Evolutionary conservation across 2,113 vertebrate species (phyloP).

Genomic region (Cottus gobio): DNA sequence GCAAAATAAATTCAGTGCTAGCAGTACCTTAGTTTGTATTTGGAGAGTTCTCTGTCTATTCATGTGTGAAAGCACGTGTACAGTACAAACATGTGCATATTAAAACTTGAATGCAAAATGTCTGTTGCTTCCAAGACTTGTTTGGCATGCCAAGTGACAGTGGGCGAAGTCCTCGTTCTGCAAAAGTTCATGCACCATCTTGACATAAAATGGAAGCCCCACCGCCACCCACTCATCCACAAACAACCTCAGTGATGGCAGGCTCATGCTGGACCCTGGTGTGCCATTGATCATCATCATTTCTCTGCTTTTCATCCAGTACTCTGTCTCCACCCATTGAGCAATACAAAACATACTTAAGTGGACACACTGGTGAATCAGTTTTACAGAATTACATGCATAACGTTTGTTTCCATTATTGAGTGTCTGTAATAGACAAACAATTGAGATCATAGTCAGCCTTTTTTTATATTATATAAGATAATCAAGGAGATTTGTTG

Average conservation of each 20-base stretch:
- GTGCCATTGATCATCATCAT: slow-evolving; percentile 25
- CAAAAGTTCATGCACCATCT: slow-evolving; percentile 21
- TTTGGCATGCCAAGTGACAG: slow-evolving; percentile 16
- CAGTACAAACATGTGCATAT: not conserved
- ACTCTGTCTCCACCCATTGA: not conserved
- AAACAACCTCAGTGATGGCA: slow-evolving; percentile 23
- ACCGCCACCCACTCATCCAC: slow-evolving; percentile 9
- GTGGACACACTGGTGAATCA: not conserved
- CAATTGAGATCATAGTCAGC: not conserved
- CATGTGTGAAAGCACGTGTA: slow-evolving; percentile 6
- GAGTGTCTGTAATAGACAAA: not conserved
- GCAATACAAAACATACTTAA: not conserved
- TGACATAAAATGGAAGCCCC: slow-evolving; percentile 15
- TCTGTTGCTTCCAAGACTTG: slow-evolving; percentile 6
- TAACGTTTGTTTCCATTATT: not conserved
- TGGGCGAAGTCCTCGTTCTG: slow-evolving; percentile 3
- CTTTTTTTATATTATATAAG: not conserved
- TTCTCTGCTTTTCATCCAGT: slow-evolving; percentile 8
- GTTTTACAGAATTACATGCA: slow-evolving; percentile 3
- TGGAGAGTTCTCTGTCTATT: not conserved
- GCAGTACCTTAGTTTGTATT: not conserved
- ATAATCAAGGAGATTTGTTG: slow-evolving; percentile 2
- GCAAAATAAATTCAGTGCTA: not conserved
- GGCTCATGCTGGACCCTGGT: not conserved
- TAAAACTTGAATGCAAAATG: slow-evolving; percentile 21